Base-by-base conservation (phyloP, 2,888 invertebrate species). In the Andrena trimmerana region DNA sequence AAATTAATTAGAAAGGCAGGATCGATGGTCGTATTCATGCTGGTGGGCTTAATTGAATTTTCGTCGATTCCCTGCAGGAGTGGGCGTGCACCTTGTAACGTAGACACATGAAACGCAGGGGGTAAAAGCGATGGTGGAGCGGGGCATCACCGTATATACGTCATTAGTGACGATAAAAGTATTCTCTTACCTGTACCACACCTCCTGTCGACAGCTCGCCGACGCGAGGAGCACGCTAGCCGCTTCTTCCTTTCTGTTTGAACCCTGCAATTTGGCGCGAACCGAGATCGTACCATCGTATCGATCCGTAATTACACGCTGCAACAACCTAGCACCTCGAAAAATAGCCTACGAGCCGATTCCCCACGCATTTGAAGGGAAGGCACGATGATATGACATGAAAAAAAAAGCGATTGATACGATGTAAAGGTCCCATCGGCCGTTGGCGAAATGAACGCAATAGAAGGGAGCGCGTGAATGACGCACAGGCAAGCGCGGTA, bases 301-400 rank as follows among this genome's bases (percentile, higher is more conserved):
- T 90, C 87, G 87, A 86, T 83, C 70, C 86, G 81, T 90, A 90
- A 90, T 90, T 90, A 87, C 83, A 89, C 78, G 78, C 76, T 66
- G 67, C 81, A 88, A 86, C 84, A 71, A 86, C 78, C 86, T 88
- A 87, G 88, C 90, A 87, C 90, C 89, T 88, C 82, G 75, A 86
- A 88, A 83, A 88, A 87, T 82, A 76, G 59, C 73, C 48, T 62
- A 65, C 57, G 69, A 72, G 29, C 63, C 62, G 62, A 75, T 59
- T 20, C 27, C 31, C 27, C 7, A 33, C 33, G 59, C 69, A 31
- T 10, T 13, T 1, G 57, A 0, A 27, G 4, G 10, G 27, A 57
- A 54, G 20, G 13, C 27, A 4, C 42, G 42, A 16, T 16, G 42
- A 16, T 42, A 3, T 16, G 42, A 16, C 42, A 5, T 16, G 42